A percentile compares a stretch with the other conserved stretches of the same genome.
phyloP scores from a whole-genome alignment of 2,888 invertebrate genomes.

The Leptothorax acervorum region DNA sequence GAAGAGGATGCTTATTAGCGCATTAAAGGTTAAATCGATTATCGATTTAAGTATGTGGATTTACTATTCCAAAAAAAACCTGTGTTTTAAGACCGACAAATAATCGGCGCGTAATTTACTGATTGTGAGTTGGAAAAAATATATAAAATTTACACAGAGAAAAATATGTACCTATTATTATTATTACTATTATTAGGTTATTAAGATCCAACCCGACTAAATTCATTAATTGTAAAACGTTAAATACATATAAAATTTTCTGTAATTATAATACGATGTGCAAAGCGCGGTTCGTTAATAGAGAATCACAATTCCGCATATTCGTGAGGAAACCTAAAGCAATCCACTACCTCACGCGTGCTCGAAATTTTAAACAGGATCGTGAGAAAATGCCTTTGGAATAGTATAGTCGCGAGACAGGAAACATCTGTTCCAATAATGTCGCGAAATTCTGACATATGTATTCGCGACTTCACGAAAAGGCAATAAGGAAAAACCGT shows the following conservation, averaged over 20 bases:
- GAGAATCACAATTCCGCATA: slow-evolving; percentile 60
- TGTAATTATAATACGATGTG: slow-evolving; percentile 47
- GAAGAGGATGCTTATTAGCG: no score
- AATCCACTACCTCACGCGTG: slow-evolving; percentile 43
- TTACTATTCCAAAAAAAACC: no score
- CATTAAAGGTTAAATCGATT: no score
- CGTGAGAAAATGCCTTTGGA: slow-evolving; percentile 2
- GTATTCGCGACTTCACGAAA: not conserved
- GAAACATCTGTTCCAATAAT: slow-evolving; percentile 12
- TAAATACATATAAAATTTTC: not conserved
- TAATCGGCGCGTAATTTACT: no score
- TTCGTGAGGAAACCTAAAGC: slow-evolving; percentile 38
- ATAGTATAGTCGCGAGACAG: slow-evolving; percentile 27
- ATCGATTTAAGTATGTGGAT: no score
- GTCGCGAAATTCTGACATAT: not conserved
- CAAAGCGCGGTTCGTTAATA: slow-evolving; percentile 59
- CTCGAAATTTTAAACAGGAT: slow-evolving; percentile 51
- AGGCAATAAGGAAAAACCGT: not conserved
- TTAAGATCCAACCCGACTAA: no score
- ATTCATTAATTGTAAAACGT: no score
- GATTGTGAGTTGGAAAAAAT: no score
- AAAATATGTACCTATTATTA: no score
- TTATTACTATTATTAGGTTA: no score
- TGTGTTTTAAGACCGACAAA: no score
- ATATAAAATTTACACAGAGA: no score